Conservation (phyloP, 2,797 vertebrate genomes). For the Steatocranus sp. region DNA sequence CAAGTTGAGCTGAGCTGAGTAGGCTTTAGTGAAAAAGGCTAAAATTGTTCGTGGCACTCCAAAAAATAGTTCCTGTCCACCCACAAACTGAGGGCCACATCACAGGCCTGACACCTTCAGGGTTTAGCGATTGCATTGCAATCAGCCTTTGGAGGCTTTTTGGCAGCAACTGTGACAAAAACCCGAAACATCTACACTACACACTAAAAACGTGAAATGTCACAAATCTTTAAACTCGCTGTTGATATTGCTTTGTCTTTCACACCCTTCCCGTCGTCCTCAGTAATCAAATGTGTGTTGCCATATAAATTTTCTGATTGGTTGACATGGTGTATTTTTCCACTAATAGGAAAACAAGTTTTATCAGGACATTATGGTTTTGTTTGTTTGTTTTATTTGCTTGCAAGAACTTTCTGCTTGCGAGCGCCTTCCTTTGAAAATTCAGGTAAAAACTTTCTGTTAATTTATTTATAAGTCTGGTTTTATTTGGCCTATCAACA, state of each 20-base stretch:
- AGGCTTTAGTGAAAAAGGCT: background rate
- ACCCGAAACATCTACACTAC: fast-evolving
- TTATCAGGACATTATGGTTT: background rate
- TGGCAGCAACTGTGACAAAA: background rate
- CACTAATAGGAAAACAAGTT: background rate
- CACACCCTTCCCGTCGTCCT: background rate
- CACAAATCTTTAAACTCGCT: background rate
- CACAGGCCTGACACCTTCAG: background rate
- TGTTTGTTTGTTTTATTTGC: background rate
- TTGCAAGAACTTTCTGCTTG: background rate
- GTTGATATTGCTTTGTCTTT: background rate
- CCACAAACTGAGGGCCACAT: background rate
- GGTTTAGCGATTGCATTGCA: background rate
- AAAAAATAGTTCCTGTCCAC: background rate
- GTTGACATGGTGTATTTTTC: background rate
- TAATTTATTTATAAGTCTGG: background rate
- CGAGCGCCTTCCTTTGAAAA: background rate
- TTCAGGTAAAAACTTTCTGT: background rate
- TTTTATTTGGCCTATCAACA: background rate
- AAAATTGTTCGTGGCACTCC: background rate
- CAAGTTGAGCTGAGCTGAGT: background rate
- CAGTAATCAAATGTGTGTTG: background rate
- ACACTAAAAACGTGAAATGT: background rate
- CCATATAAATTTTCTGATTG: background rate
- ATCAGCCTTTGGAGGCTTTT: background rate